Conservation (phyloP, 2,797 vertebrate genomes). For the Etheostoma perlongum region DNA sequence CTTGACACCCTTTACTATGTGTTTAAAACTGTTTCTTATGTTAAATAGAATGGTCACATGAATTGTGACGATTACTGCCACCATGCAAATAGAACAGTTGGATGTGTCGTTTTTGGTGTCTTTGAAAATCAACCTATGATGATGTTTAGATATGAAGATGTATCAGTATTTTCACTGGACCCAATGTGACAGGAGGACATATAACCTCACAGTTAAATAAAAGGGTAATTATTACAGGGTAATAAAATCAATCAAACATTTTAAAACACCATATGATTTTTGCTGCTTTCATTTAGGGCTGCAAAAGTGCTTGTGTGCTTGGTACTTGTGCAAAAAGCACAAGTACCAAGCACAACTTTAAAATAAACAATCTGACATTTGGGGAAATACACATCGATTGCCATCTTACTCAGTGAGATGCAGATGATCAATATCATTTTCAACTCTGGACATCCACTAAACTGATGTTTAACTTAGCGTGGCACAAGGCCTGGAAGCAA, state of each 20-base stretch:
- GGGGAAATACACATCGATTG: constrained; percentile 49
- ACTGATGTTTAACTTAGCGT: constrained; percentile 18
- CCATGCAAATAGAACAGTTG: too few species aligned
- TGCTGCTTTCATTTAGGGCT: constrained; percentile 36
- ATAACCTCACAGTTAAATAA: constrained; percentile 20
- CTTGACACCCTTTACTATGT: too few species aligned
- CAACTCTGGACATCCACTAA: constrained; percentile 18
- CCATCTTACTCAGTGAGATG: constrained; percentile 41
- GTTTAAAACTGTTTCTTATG: too few species aligned
- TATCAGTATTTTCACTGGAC: not conserved
- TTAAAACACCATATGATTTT: constrained; percentile 54
- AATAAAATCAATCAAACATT: constrained; percentile 44
- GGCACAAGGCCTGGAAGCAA: not conserved
- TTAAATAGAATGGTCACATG: too few species aligned
- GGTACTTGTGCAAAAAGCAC: constrained; percentile 10
- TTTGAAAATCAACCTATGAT: too few species aligned
- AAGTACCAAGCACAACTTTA: constrained; percentile 3
- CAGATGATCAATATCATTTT: constrained; percentile 52
- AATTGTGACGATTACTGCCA: too few species aligned
- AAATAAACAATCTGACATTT: constrained; percentile 61
- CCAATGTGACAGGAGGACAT: constrained; percentile 5
- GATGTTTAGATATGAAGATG: too few species aligned
- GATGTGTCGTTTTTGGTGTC: too few species aligned
- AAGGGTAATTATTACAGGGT: not conserved
- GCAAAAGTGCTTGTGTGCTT: constrained; percentile 15